Evolutionary conservation across 1,140 invertebrate genomes (phyloP), one percentile per base, ranked within the genome.

Genomic region (Eufriesea mexicana): DNA sequence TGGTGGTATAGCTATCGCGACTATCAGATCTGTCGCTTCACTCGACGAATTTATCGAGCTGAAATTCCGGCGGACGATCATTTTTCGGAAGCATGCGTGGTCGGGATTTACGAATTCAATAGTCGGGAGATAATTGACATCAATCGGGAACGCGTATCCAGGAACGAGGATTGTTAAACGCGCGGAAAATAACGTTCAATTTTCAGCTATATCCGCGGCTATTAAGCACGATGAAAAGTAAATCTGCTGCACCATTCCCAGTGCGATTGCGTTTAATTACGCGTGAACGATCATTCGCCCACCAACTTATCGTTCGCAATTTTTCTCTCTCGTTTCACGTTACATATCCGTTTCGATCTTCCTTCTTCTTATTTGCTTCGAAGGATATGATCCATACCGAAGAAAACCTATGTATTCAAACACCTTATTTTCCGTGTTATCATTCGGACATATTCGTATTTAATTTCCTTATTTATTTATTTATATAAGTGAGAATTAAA

Each of bases 161-260:
- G 59, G 25, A 54, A 51, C 49, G 59, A 49, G 55, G 28, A 57
- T 76, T 55, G 79, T 81, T 75, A 67, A 81, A 62, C 62, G 61
- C 72, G 51, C 62, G 59, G 79, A 81, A 81, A 75, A 81, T 76
- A 76, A 75, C 61, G 57, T 67, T 64, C 51, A 35, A 81, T 81
- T 75, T 72, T 14, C 61, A 35, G 10, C 51, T 42, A 76, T 67
- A 64, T 54, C 35, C 35, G 71, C 4, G 35, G 62, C 25, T 74
- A 76, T 67, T 66, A 66, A 81, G 2, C 79, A 7, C 42, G 51
- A 45, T 73, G 79, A 59, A 57, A 81, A 75, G 49, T 81, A 75
- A 67, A 81, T 81, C 51, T 66, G 62, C 12, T 12, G 28, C 25
- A 10, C 8, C 14, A 49, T 35, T 35, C 1, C 16, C 66, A 42